Percentiles rank a stretch among this genome's conserved stretches.
Conservation (phyloP, 2,113 vertebrate species). For the Pseudolaguvia tuberculata region DNA sequence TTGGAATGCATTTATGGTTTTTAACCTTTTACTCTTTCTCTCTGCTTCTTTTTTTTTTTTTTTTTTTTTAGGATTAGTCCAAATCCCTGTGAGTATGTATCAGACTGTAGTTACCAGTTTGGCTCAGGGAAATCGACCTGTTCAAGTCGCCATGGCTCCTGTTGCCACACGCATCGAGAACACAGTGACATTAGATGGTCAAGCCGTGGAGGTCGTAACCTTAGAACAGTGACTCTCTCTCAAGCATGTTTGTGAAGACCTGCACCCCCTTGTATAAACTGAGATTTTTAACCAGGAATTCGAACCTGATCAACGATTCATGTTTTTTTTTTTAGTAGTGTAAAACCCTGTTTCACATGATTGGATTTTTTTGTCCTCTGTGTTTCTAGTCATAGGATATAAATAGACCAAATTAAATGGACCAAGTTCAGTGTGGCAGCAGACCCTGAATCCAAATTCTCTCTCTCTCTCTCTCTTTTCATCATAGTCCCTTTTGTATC, state of each 20-base stretch:
- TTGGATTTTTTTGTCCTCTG: slow-evolving; percentile 50
- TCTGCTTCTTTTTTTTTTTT: slow-evolving; percentile 33
- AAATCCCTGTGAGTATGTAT: slow-evolving; percentile 98
- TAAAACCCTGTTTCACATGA: slow-evolving; percentile 41
- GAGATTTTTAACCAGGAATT: slow-evolving; percentile 64
- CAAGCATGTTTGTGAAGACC: slow-evolving; percentile 52
- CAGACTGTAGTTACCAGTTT: slow-evolving; percentile 97
- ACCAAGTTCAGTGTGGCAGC: slow-evolving; percentile 28
- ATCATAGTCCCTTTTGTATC: slow-evolving; percentile 15
- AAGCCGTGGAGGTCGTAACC: slow-evolving; percentile 95
- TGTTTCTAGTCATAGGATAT: slow-evolving; percentile 50
- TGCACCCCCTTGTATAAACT: slow-evolving; percentile 43
- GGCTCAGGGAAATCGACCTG: slow-evolving; percentile 91
- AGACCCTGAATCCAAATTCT: slow-evolving; percentile 4
- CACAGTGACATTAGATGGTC: slow-evolving; percentile 92
- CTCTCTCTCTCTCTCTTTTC: slow-evolving; percentile 10
- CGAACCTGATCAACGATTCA: slow-evolving; percentile 47
- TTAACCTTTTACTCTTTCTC: slow-evolving; percentile 11
- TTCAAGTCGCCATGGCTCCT: slow-evolving; percentile 96
- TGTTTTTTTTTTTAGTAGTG: slow-evolving; percentile 59
- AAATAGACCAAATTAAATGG: slow-evolving; percentile 59
- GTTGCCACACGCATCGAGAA: slow-evolving; percentile 88
- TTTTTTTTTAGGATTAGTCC: slow-evolving; percentile 79
- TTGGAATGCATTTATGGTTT: background rate
- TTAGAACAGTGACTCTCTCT: slow-evolving; percentile 82